phyloP scores from a whole-genome alignment of 2,888 invertebrate genomes.

The Meliscaeva auricollis region DNA sequence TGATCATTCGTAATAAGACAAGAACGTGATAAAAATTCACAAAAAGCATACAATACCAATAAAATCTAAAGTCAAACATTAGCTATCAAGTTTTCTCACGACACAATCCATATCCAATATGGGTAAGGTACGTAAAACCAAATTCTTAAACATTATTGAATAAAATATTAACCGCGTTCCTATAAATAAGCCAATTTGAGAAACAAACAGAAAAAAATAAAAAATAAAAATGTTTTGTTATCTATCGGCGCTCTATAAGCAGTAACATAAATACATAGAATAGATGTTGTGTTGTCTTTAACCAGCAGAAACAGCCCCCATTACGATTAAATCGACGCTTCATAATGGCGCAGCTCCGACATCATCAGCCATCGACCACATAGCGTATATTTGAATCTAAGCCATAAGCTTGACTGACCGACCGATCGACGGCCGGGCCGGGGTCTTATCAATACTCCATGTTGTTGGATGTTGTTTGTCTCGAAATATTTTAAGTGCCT shows the following conservation, averaged over 20 bases:
- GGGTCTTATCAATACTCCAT: conserved; percentile 63
- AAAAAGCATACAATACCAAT: no score
- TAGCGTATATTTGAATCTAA: background rate
- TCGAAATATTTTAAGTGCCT: conserved; percentile 74
- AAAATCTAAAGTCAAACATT: no score
- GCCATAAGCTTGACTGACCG: conserved; percentile 43
- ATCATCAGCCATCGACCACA: conserved; percentile 29
- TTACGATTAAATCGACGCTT: conserved; percentile 69
- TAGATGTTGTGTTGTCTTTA: conserved; percentile 53
- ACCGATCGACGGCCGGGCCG: no score
- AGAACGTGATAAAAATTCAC: no score
- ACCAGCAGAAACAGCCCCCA: conserved; percentile 56
- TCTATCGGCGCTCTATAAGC: conserved; percentile 40
- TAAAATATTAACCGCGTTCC: conserved; percentile 39
- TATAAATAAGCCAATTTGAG: conserved; percentile 35
- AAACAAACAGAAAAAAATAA: no score
- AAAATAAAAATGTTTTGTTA: conserved; percentile 30
- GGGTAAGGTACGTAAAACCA: no score
- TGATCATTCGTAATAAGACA: no score
- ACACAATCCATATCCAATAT: no score
- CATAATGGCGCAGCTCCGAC: conserved; percentile 33
- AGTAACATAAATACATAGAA: conserved; percentile 60
- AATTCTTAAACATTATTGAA: conserved; percentile 50
- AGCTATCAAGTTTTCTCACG: no score
- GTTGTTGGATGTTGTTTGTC: conserved; percentile 73